Conservation (phyloP, 2,888 invertebrate genomes). For the Nephrocerus scutellatus region DNA sequence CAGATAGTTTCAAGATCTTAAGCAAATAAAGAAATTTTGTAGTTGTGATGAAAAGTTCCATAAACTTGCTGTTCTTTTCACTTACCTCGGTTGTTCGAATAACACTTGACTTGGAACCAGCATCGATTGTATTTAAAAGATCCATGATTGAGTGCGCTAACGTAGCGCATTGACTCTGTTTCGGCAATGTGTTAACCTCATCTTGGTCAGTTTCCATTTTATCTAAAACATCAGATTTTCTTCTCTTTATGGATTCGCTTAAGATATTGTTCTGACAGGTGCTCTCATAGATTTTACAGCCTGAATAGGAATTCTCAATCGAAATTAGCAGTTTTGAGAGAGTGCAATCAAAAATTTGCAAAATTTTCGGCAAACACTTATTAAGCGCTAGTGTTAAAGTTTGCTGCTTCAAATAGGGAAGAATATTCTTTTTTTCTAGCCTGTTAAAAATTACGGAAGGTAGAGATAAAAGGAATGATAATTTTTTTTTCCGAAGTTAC, state of each 20-base stretch:
- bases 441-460: slow-evolving; percentile 22
- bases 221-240: slow-evolving; percentile 10
- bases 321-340: slow-evolving; percentile 33
- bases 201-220: slow-evolving; percentile 20
- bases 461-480: not conserved
- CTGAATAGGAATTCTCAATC: too few relatives aligned
- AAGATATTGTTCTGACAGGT: slow-evolving; percentile 15
- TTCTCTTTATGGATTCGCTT: slow-evolving; percentile 16
- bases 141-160: slow-evolving; percentile 53
- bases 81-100: slow-evolving; percentile 58
- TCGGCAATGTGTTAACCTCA: slow-evolving; percentile 11
- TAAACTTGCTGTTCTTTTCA: not conserved
- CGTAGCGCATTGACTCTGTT: slow-evolving; percentile 26
- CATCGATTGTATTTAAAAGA: slow-evolving; percentile 59
- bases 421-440: slow-evolving; percentile 38
- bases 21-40: not conserved
- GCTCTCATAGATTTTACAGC: slow-evolving; percentile 22
- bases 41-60: not conserved
- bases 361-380: slow-evolving; percentile 41
- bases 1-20: slow-evolving; percentile 56
- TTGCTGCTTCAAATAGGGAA: slow-evolving; percentile 33
- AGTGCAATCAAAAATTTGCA: slow-evolving; percentile 41
- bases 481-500: not conserved
- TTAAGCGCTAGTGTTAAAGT: slow-evolving; percentile 35
- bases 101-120: slow-evolving; percentile 54